These are phyloP conservation scores for Centropus bengalensis DNA, from an alignment of 2,113 vertebrate genomes.

Conservation along the genomic window DNA sequence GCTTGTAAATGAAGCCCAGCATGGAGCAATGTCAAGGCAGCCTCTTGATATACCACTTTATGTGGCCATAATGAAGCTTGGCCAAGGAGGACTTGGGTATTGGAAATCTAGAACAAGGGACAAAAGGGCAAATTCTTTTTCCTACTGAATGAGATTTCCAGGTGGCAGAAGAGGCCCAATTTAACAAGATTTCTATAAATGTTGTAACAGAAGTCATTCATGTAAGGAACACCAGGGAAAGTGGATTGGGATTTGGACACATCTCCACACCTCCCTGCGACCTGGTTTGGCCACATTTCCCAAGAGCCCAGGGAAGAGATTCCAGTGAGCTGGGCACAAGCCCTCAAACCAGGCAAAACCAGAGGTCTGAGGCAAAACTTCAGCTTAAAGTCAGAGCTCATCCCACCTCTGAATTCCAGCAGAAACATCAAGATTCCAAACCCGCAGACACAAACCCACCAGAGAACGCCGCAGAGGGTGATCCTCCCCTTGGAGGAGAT, in stretches of 20 bases:
- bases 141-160: conserved; percentile 12
- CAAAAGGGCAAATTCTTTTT: conserved; percentile 16
- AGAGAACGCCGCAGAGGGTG: rapidly evolving
- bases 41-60: neutral
- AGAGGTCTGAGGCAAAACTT: neutral
- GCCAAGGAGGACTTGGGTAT: neutral
- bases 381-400: neutral
- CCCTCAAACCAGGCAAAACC: neutral
- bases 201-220: neutral
- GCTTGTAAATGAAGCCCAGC: neutral
- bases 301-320: neutral
- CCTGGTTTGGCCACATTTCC: neutral
- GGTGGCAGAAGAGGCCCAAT: neutral
- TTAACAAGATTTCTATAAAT: neutral
- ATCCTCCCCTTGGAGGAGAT: neutral
- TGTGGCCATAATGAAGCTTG: neutral
- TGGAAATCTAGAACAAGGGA: neutral
- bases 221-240: neutral
- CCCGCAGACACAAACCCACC: neutral
- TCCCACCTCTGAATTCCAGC: neutral
- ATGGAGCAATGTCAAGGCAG: neutral
- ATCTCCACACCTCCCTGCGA: neutral
- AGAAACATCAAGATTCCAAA: neutral
- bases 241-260: neutral
- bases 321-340: neutral